phyloP scores from a whole-genome alignment of 2,888 invertebrate species.

The Enoplolaimus lenunculus region DNA sequence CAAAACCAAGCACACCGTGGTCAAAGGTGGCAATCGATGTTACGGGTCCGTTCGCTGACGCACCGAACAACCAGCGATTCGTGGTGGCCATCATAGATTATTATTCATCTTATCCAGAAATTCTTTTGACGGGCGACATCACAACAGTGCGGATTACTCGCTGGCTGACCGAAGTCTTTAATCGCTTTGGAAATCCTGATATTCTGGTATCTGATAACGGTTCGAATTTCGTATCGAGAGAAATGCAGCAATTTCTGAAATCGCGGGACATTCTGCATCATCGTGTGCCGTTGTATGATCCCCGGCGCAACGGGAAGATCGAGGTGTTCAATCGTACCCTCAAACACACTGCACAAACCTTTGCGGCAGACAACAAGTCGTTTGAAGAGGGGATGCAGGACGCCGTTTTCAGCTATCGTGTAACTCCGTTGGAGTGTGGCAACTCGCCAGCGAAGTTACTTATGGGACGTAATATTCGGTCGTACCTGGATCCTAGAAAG shows the following conservation, averaged over 20 bases:
- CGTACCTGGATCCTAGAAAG: no score
- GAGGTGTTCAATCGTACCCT: background rate
- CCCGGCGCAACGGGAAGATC: conserved; percentile 17
- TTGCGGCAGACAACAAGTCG: no score
- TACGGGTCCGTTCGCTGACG: no score
- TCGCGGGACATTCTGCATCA: conserved; percentile 16
- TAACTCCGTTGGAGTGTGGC: no score
- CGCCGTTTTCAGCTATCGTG: no score
- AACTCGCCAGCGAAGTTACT: no score
- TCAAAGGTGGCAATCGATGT: background rate
- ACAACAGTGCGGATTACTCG: background rate
- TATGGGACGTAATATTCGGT: no score
- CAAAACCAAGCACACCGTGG: background rate
- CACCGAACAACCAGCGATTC: background rate
- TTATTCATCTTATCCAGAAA: conserved; percentile 10
- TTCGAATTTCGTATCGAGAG: background rate
- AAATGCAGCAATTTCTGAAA: conserved; percentile 9
- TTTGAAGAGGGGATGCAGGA: no score
- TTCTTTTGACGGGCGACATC: background rate
- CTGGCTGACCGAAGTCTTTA: no score
- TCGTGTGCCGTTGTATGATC: conserved; percentile 14
- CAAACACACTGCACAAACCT: background rate
- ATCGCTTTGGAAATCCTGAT: conserved; percentile 16
- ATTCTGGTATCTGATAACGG: conserved; percentile 18
- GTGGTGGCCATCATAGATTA: background rate